Base-by-base conservation (phyloP, 2,888 invertebrate genomes). In the Hedychridium roseum region DNA sequence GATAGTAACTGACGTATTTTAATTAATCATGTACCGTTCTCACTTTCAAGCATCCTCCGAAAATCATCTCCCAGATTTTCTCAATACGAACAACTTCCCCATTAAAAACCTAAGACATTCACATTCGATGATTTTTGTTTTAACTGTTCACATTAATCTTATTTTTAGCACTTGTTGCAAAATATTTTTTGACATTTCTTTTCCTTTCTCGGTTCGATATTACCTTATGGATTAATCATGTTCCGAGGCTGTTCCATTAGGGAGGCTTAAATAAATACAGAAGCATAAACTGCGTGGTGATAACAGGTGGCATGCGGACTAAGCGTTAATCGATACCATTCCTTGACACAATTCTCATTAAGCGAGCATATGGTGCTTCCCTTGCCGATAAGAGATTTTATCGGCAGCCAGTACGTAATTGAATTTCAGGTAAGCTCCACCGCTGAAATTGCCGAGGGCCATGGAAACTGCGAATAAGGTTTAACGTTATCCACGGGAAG, bases 1-100 rank as follows among this genome's bases (percentile, higher is more conserved):
- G 50, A 64, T 64, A 66, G 60, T 58, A 60, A 59, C 57, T 59
- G 64, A 58, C 57, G 52, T 68, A 60, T 65, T 67, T 68, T 62
- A 57, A 66, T 60, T 44, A 44, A 46, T 14, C 36, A 46, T 21
- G 16, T 11, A 37, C 31, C 31, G n/a, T 31, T 31, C 31, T 5
- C 4, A 5, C 11, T 31, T n/a, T 31, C 11, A 5, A n/a, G n/a
- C n/a, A n/a, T n/a, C n/a, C n/a, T n/a, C n/a, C n/a, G n/a, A n/a
- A n/a, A n/a, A n/a, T n/a, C n/a, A n/a, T n/a, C n/a, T n/a, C n/a
- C n/a, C n/a, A n/a, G n/a, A n/a, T n/a, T n/a, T n/a, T n/a, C n/a
- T n/a, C n/a, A n/a, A n/a, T n/a, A n/a, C n/a, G n/a, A n/a, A n/a
- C n/a, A n/a, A n/a, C n/a, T n/a, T n/a, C n/a, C n/a, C n/a, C n/a